Conservation (phyloP, 2,888 invertebrate species). For the Megaustenia siamemsis region DNA sequence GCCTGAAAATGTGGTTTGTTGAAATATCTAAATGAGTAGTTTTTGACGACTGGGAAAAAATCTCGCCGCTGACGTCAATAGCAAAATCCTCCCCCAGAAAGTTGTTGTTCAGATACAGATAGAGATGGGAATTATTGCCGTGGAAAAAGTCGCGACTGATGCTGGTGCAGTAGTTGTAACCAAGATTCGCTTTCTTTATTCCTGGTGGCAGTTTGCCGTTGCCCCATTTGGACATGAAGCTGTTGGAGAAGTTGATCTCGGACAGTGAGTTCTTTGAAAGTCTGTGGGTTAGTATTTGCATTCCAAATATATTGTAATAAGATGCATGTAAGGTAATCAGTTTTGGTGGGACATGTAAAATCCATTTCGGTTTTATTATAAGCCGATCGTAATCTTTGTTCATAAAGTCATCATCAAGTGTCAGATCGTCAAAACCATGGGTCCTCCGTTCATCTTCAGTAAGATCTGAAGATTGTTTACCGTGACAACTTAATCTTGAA, state of each 20-base stretch:
- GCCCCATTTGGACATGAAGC: slow-evolving; percentile 1
- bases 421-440: neutral
- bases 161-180: slow-evolving; percentile 1
- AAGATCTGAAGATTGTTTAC: neutral
- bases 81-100: slow-evolving; percentile 26
- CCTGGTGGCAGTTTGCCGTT: neutral
- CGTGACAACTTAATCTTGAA: neutral
- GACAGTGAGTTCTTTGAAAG: neutral
- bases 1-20: slow-evolving; percentile 20
- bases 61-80: neutral
- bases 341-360: neutral
- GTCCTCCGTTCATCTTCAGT: neutral
- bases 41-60: neutral
- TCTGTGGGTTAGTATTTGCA: slow-evolving; percentile 6
- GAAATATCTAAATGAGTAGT: slow-evolving; percentile 21
- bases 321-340: slow-evolving; percentile 9
- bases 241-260: slow-evolving; percentile 16
- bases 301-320: slow-evolving; percentile 1
- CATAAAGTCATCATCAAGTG: too few species aligned
- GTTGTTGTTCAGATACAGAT: neutral
- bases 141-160: neutral
- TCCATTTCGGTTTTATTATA: too few species aligned
- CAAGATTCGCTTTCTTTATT: neutral
- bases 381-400: neutral
- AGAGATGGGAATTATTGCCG: neutral